Evolutionary conservation across 2,797 vertebrate species (phyloP).

Genomic region (Distichodus sexfasciatus): DNA sequence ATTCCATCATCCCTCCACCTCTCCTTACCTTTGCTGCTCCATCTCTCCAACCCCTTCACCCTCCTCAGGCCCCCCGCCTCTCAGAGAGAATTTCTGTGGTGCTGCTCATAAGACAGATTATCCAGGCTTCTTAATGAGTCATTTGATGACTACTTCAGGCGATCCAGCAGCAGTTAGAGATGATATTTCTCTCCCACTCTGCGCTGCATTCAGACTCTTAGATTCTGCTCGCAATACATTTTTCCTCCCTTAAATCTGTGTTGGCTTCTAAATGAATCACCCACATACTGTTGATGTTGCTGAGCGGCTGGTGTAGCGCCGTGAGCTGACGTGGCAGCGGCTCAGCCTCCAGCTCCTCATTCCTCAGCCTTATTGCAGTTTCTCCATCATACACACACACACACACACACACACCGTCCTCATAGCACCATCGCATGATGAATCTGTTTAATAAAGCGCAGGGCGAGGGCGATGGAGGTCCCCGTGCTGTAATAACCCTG

Average conservation of each 20-base stretch:
- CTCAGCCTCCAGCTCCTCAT: no score
- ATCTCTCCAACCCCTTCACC: no score
- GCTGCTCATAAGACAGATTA: neutral
- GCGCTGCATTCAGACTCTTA: neutral
- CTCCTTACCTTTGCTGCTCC: no score
- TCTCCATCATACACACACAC: no score
- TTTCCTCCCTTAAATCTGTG: neutral
- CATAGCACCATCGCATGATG: conserved; percentile 29
- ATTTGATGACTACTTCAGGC: neutral
- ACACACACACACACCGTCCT: neutral
- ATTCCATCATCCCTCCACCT: no score
- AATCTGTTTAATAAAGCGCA: conserved; percentile 47
- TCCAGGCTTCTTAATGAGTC: neutral
- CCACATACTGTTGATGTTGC: neutral
- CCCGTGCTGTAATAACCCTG: conserved; percentile 16
- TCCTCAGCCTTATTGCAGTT: neutral
- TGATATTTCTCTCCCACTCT: neutral
- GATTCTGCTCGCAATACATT: no score
- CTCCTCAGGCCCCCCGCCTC: no score
- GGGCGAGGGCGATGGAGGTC: conserved; percentile 3
- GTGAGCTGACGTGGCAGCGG: no score
- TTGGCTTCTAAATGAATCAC: neutral
- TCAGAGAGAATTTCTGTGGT: neutral
- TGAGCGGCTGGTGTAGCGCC: neutral
- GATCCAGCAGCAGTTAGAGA: neutral